Evolutionary conservation across 2,113 vertebrate species (phyloP).

Genomic region (Cnemophilus loriae): DNA sequence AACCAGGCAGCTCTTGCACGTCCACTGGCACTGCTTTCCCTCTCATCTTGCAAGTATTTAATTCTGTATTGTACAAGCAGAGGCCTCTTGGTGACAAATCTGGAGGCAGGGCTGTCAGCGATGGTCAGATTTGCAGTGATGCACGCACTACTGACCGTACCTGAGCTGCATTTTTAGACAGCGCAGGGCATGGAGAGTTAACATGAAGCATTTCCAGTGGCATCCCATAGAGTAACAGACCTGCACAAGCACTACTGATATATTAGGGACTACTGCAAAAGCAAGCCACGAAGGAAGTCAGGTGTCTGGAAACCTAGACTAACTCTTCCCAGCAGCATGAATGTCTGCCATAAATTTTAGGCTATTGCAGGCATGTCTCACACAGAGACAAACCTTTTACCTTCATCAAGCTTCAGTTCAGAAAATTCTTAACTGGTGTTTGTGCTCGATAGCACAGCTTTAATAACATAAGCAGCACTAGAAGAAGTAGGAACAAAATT

Average conservation of each 20-base stretch:
- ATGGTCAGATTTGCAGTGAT: background rate
- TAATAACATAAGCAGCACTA: background rate
- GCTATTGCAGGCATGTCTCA: background rate
- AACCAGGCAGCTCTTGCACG: background rate
- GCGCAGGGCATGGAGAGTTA: background rate
- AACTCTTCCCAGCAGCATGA: background rate
- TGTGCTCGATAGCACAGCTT: background rate
- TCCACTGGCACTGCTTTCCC: background rate
- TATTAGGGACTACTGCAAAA: background rate
- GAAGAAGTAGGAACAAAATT: background rate
- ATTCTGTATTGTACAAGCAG: background rate
- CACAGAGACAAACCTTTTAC: background rate
- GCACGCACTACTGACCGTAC: fast-evolving
- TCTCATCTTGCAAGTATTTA: background rate
- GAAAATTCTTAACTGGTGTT: background rate
- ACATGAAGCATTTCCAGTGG: background rate
- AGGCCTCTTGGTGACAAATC: background rate
- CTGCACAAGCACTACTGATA: background rate
- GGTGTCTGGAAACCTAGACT: background rate
- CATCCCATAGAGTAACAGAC: background rate
- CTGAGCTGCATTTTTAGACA: background rate
- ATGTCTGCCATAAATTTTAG: background rate
- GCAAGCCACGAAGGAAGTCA: background rate
- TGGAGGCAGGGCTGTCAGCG: background rate
- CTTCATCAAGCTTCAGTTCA: background rate